phyloP scores from a whole-genome alignment of 2,797 vertebrate genomes.

The Myotis findleyi region DNA sequence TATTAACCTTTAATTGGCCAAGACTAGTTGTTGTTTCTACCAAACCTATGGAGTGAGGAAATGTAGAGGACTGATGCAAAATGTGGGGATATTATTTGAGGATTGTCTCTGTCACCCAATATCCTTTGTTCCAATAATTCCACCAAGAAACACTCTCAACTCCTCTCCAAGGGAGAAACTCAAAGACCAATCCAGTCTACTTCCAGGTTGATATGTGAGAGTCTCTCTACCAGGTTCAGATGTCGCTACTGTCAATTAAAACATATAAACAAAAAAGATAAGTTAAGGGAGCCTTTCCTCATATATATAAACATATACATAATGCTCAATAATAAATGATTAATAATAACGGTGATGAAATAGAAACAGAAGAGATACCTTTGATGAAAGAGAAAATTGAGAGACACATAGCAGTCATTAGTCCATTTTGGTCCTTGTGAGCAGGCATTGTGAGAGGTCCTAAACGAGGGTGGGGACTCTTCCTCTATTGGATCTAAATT shows the following conservation, averaged over 20 bases:
- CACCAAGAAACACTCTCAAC: not conserved
- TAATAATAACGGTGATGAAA: not conserved
- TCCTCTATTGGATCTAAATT: not conserved
- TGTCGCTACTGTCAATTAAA: not conserved
- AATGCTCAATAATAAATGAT: not conserved
- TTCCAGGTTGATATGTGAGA: not conserved
- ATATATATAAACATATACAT: not conserved
- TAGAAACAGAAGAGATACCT: not conserved
- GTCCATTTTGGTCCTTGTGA: not conserved
- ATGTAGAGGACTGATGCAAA: not conserved
- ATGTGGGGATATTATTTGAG: not conserved
- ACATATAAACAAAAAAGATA: not conserved
- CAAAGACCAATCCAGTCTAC: not conserved
- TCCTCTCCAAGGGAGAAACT: not conserved
- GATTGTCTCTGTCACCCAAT: not conserved
- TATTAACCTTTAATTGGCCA: not conserved
- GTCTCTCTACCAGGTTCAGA: not conserved
- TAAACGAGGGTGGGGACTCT: accelerated
- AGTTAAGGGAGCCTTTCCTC: not conserved
- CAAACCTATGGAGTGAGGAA: not conserved
- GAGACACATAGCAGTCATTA: not conserved
- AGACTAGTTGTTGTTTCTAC: not conserved
- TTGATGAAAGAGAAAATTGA: not conserved
- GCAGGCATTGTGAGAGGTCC: not conserved
- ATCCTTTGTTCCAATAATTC: not conserved